Base-by-base conservation (phyloP, 2,113 vertebrate species). In the Xiphias gladius region DNA sequence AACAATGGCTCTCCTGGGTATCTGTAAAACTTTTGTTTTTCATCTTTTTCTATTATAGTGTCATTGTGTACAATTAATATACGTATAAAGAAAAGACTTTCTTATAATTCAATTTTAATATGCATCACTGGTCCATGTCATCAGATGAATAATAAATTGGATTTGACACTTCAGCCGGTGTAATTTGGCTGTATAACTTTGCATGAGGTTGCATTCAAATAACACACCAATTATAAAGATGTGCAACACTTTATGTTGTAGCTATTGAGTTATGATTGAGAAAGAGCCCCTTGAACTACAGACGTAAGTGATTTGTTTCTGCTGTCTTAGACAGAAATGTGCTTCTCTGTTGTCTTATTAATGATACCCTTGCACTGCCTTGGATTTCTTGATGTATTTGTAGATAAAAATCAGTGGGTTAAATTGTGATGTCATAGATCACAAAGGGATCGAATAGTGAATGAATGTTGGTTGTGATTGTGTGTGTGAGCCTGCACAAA, bases 401-500 rank as follows among this genome's bases (percentile, higher is more conserved):
- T 57, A 12, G 46, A 68, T 68, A 14, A 59, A 84, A 37, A 24
- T 73, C 24, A 28, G 22, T 59, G 10, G 26, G 43, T 46, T 73
- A 19, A 46, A 59, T 65, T 52, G 57, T 77, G 22, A 35, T 73
- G n/a, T 62, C 28, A 52, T 28, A 69, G 30, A 35, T 43, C 39
- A 61, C 55, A 67, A 39, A 79, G 20, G 16, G 43, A 37, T 2
- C 26, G 24, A 37, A 52, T 1, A 35, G 24, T 30, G 48, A 17
- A 12, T n/a, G 24, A 39, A 24, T 22, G 37, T 22, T n/a, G 22
- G 58, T 28, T 78, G n/a, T 50, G 58, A 73, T 0, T 50, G 58
- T 14, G 12, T 55, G 64, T 61, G 46, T 62, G 30, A 64, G 14
- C 19, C 55, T 67, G 64, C 28, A 65, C 62, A 79, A 39, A 61